Percentiles rank a stretch among this genome's conserved stretches.
Evolutionary conservation across 2,888 invertebrate genomes (phyloP).

Genomic region (Machimus rusticus): DNA sequence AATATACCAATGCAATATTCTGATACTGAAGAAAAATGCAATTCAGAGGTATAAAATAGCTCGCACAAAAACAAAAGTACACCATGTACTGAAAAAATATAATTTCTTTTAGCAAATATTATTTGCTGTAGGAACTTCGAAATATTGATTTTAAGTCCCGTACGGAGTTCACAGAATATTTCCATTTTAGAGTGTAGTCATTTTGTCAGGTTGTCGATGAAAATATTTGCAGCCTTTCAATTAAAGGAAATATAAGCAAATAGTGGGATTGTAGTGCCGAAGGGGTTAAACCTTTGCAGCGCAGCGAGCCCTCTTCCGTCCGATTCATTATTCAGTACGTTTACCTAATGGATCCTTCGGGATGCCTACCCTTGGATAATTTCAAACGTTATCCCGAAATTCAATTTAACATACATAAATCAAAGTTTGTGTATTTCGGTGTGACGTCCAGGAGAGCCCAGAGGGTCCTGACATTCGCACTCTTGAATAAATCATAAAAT

Average conservation of each 20-base stretch:
- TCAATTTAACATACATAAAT: slow-evolving; percentile 3
- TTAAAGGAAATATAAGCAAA: neutral
- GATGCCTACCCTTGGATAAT: neutral
- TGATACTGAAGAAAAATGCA: too few species aligned
- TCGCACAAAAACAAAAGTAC: neutral
- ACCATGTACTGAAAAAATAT: neutral
- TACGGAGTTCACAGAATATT: neutral
- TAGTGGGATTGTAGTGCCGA: neutral
- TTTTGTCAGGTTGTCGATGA: neutral
- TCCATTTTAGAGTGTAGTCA: neutral
- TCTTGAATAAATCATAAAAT: slow-evolving; percentile 10
- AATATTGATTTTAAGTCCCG: neutral
- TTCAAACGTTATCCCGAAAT: neutral
- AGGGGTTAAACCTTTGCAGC: neutral
- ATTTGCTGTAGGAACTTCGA: neutral
- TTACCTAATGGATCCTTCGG: neutral
- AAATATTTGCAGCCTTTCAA: neutral
- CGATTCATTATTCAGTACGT: neutral
- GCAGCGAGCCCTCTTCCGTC: neutral
- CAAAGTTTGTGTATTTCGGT: neutral
- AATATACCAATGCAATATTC: too few species aligned
- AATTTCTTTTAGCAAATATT: neutral
- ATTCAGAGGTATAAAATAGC: too few species aligned
- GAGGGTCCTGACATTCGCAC: slow-evolving; percentile 1
- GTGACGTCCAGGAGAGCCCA: neutral